Percentiles rank a stretch among this genome's conserved stretches.
Conservation (phyloP, 2,113 vertebrate genomes). For the Nibea coibor region DNA sequence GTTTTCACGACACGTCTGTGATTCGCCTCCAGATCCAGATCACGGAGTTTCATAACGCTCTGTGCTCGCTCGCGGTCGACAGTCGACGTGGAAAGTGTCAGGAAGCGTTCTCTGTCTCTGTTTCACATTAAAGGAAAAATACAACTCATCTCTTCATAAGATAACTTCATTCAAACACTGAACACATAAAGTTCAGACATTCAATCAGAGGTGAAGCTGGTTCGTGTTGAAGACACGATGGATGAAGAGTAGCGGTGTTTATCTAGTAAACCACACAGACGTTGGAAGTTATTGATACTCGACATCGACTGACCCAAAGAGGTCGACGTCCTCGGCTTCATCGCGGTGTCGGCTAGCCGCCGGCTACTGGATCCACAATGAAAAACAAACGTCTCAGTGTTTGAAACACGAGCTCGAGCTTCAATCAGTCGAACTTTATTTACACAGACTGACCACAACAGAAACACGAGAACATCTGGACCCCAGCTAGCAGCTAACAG, state of each 20-base stretch:
- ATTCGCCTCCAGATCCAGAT: too few relatives aligned
- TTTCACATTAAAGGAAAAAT: too few relatives aligned
- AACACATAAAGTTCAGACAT: too few relatives aligned
- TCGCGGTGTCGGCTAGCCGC: not conserved
- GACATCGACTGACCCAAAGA: conserved; percentile 23
- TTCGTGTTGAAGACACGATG: not conserved
- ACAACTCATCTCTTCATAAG: too few relatives aligned
- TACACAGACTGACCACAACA: conserved; percentile 31
- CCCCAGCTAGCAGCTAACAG: not conserved
- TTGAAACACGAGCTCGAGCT: conserved; percentile 42
- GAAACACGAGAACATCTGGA: conserved; percentile 11
- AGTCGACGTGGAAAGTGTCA: too few relatives aligned
- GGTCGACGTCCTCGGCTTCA: conserved; percentile 10
- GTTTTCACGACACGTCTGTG: too few relatives aligned
- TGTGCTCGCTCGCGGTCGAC: too few relatives aligned
- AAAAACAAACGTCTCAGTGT: conserved; percentile 51
- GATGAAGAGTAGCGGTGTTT: not conserved
- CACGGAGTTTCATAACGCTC: too few relatives aligned
- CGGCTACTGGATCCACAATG: conserved; percentile 36
- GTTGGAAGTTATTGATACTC: conserved; percentile 6
- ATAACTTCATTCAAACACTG: too few relatives aligned
- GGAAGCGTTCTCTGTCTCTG: too few relatives aligned
- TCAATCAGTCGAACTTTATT: conserved; percentile 36
- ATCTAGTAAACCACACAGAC: not conserved
- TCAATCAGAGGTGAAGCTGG: too few relatives aligned